Conservation (phyloP, 2,888 invertebrate genomes). For the Cryptus viduatorius region DNA sequence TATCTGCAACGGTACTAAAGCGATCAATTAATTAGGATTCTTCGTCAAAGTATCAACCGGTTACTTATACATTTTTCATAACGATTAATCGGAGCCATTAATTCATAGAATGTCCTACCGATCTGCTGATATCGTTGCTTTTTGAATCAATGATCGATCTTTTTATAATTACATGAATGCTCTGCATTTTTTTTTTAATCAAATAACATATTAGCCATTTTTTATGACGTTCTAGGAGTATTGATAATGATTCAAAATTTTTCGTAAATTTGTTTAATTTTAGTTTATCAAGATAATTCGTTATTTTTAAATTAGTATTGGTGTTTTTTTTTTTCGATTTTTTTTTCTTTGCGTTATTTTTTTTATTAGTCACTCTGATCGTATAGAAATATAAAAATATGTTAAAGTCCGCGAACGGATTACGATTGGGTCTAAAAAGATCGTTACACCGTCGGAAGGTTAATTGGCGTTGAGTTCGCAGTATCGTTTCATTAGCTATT, state of each 20-base stretch:
- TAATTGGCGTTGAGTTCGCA: neutral
- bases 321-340: no score
- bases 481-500: neutral
- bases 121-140: neutral
- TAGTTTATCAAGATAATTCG: no score
- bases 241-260: no score
- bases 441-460: neutral
- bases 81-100: neutral
- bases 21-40: slow-evolving; percentile 51
- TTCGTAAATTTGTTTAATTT: no score
- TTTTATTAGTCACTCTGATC: no score
- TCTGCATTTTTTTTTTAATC: no score
- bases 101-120: neutral
- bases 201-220: no score
- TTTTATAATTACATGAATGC: neutral
- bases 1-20: slow-evolving; percentile 18
- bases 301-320: no score
- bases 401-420: no score
- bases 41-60: neutral
- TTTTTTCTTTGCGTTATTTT: no score
- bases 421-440: neutral
- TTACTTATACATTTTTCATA: neutral
- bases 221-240: no score
- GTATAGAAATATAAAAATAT: no score
- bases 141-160: neutral